Evolutionary conservation across 2,888 invertebrate species (phyloP).

Genomic region (Leucania comma): DNA sequence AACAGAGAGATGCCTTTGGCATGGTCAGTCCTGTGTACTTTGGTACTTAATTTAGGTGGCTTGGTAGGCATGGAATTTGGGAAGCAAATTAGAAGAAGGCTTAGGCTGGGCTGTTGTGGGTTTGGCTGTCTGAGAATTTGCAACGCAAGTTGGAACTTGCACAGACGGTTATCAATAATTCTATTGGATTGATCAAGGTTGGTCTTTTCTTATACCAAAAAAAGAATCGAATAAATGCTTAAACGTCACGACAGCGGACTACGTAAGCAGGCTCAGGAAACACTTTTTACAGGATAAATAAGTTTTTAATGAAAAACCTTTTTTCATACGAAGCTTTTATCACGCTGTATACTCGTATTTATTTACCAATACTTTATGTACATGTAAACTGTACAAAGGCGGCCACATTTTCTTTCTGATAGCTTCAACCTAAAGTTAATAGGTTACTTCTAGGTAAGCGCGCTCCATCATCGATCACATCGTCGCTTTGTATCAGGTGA

Average conservation of each 20-base stretch:
- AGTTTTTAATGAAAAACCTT: not conserved
- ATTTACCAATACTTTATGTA: too few species aligned
- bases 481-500: too few species aligned
- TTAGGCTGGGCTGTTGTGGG: constrained; percentile 17
- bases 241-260: not conserved
- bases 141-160: not conserved
- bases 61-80: constrained; percentile 58
- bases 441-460: too few species aligned
- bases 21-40: constrained; percentile 59
- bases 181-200: not conserved
- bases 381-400: too few species aligned
- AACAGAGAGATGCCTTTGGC: constrained; percentile 63
- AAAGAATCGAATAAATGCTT: not conserved
- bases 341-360: not conserved
- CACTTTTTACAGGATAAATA: constrained; percentile 5
- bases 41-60: constrained; percentile 64
- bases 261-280: not conserved
- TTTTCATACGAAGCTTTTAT: not conserved
- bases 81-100: constrained; percentile 54
- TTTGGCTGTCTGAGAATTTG: not conserved
- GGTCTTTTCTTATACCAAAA: not conserved
- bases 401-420: too few species aligned
- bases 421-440: too few species aligned
- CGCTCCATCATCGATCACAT: too few species aligned
- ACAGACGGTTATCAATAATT: not conserved